Conservation (phyloP, 2,113 vertebrate species). For the Cottus gobio region DNA sequence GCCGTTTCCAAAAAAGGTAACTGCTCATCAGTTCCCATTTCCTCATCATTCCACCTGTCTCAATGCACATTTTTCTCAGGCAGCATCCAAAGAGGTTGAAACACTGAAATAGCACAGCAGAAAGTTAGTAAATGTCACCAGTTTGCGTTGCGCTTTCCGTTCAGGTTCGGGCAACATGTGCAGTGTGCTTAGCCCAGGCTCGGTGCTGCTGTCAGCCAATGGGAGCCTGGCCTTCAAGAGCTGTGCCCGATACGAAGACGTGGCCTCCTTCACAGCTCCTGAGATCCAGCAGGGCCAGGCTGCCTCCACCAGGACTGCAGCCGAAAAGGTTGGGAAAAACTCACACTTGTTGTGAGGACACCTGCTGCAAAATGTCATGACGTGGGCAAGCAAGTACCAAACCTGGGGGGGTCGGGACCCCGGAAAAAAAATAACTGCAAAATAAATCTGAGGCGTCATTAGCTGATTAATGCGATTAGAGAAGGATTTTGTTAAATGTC, state of each 20-base stretch:
- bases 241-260: slow-evolving; percentile 77
- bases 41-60: neutral
- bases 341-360: neutral
- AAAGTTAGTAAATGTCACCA: neutral
- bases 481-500: neutral
- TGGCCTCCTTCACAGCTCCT: slow-evolving; percentile 87
- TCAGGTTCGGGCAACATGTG: slow-evolving; percentile 80
- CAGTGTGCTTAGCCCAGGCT: slow-evolving; percentile 88
- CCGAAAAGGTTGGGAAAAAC: slow-evolving; percentile 83
- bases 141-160: slow-evolving; percentile 3
- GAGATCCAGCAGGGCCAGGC: slow-evolving; percentile 80
- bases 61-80: neutral
- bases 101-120: neutral
- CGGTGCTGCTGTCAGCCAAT: slow-evolving; percentile 84
- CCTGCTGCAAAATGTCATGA: neutral
- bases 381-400: neutral
- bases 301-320: slow-evolving; percentile 59
- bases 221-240: slow-evolving; percentile 88
- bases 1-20: slow-evolving; percentile 86
- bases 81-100: neutral
- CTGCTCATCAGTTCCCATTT: neutral
- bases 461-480: neutral
- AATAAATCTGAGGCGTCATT: neutral
- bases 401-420: neutral
- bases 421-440: neutral